These are phyloP conservation scores for Cotesia typhae DNA, from an alignment of 1,140 invertebrate genomes.

Conservation along the genomic window DNA sequence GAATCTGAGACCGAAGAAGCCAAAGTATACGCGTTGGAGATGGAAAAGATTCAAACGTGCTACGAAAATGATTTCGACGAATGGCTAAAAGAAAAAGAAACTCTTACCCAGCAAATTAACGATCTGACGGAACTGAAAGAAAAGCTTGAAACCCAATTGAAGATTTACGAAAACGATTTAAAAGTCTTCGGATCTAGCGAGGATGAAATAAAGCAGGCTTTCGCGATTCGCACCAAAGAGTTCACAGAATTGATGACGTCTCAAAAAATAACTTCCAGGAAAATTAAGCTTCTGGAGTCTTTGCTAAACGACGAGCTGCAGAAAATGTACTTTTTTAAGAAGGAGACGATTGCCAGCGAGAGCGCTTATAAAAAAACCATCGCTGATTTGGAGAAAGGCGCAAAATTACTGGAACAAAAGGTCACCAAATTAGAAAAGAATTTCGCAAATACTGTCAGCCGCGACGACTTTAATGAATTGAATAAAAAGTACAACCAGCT, in stretches of 20 bases:
- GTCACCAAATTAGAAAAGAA: constrained; percentile 51
- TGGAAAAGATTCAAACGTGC: constrained; percentile 47
- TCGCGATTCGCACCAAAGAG: constrained; percentile 46
- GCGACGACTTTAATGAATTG: constrained; percentile 48
- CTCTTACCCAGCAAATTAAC: constrained; percentile 40
- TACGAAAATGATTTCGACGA: constrained; percentile 46
- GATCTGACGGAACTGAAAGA: constrained; percentile 42
- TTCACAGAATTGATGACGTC: constrained; percentile 43
- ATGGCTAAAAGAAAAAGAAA: constrained; percentile 47
- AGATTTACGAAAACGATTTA: constrained; percentile 48
- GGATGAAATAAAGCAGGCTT: constrained; percentile 42
- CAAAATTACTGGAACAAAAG: constrained; percentile 50
- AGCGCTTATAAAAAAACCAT: constrained; percentile 48
- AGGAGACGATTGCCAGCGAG: constrained; percentile 52
- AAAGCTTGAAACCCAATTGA: constrained; percentile 42
- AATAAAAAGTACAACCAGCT: constrained; percentile 56
- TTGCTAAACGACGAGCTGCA: constrained; percentile 49
- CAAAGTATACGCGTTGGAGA: constrained; percentile 47
- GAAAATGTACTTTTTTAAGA: constrained; percentile 52
- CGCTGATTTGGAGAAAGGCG: constrained; percentile 49
- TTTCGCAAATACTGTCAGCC: constrained; percentile 51
- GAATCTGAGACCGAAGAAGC: constrained; percentile 48
- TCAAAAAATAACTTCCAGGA: constrained; percentile 47
- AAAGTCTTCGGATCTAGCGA: constrained; percentile 47
- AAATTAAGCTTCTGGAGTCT: constrained; percentile 51